phyloP scores from a whole-genome alignment of 2,888 invertebrate genomes.

The Carcina quercana region DNA sequence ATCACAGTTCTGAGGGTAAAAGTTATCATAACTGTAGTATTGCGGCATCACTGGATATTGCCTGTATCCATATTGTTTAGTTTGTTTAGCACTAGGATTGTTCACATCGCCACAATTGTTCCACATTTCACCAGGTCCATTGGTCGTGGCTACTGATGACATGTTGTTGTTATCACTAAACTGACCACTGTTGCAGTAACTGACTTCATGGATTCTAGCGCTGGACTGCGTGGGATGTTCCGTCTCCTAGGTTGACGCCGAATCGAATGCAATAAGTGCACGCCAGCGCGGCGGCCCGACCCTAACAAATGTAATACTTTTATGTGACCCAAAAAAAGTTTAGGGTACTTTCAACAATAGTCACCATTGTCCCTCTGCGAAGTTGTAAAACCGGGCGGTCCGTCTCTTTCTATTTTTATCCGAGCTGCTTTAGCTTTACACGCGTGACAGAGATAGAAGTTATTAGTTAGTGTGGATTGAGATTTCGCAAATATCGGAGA shows the following conservation, averaged over 20 bases:
- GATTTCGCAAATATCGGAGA: conserved; percentile 63
- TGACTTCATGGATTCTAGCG: conserved; percentile 24
- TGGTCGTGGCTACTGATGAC: conserved; percentile 51
- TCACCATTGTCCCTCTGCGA: conserved; percentile 64
- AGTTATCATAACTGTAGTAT: conserved; percentile 42
- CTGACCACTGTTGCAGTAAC: conserved; percentile 35
- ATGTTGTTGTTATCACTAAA: conserved; percentile 26
- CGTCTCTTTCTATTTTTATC: conserved; percentile 37
- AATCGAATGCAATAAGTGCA: conserved; percentile 67
- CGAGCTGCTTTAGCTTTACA: conserved; percentile 16
- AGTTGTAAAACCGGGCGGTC: conserved; percentile 54
- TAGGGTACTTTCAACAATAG: conserved; percentile 72
- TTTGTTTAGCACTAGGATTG: conserved; percentile 39
- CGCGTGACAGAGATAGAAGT: conserved; percentile 40
- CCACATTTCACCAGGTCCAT: conserved; percentile 62
- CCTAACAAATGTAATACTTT: conserved; percentile 71
- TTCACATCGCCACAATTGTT: conserved; percentile 47
- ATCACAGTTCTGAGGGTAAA: conserved; percentile 39
- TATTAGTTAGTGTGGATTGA: conserved; percentile 40
- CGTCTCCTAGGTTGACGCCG: conserved; percentile 57
- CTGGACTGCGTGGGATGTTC: conserved; percentile 55
- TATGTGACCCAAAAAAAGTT: conserved; percentile 73
- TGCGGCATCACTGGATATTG: conserved; percentile 37
- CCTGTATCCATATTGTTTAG: conserved; percentile 40
- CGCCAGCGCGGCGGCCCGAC: conserved; percentile 58